These are phyloP conservation scores for Notolabrus celidotus DNA, from an alignment of 2,797 vertebrate genomes.

Conservation along the genomic window DNA sequence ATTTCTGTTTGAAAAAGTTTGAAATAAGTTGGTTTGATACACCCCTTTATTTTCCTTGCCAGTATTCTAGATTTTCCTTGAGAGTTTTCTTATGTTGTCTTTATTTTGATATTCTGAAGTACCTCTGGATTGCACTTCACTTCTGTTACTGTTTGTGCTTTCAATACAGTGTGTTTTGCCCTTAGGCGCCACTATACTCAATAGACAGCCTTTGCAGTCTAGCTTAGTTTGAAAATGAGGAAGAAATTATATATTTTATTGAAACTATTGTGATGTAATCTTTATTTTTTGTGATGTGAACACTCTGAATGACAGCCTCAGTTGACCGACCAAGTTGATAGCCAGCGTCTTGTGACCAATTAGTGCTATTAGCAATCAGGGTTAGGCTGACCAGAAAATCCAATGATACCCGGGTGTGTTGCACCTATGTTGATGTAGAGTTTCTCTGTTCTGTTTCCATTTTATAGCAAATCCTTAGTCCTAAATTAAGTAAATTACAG, in stretches of 20 bases:
- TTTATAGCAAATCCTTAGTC: no score
- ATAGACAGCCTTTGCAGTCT: constrained; percentile 4
- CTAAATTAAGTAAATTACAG: no score
- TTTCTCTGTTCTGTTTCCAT: no score
- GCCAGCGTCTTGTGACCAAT: no score
- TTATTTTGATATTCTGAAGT: constrained; percentile 8
- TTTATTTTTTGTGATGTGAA: background rate
- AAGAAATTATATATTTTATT: background rate
- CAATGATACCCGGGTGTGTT: no score
- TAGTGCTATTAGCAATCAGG: no score
- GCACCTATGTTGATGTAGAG: no score
- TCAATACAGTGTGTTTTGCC: constrained; percentile 24
- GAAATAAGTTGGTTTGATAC: no score
- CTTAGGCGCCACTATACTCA: constrained; percentile 3
- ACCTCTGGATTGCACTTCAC: constrained; percentile 13
- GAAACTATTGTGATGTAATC: background rate
- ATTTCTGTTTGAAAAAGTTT: no score
- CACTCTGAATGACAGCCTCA: background rate
- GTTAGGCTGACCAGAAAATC: no score
- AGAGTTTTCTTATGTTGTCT: constrained; percentile 15
- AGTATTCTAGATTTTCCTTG: constrained; percentile 7
- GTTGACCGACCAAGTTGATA: background rate
- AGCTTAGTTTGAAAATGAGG: constrained; percentile 3
- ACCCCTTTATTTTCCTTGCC: no score
- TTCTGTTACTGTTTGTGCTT: constrained; percentile 23